These are phyloP conservation scores for Anthopleura sola DNA, from an alignment of 64 coral and sea anemone species.

Conservation along the genomic window DNA sequence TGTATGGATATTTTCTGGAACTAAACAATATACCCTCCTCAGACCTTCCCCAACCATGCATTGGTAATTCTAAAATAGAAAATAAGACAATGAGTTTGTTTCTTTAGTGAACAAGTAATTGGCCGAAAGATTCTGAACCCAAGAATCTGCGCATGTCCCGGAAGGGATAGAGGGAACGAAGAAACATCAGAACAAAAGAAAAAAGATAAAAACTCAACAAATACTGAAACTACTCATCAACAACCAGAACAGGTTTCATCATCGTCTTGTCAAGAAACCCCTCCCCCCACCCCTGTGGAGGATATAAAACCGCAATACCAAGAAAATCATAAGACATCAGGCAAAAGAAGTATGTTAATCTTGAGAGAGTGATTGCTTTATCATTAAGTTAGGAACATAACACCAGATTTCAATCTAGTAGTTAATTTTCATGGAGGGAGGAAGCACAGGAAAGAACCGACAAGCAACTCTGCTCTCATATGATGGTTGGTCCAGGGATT, in stretches of 20 bases:
- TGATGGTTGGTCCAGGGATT: too few relatives aligned
- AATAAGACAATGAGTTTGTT: too few relatives aligned
- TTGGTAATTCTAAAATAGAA: too few relatives aligned
- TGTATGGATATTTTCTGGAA: too few relatives aligned
- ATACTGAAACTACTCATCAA: background rate
- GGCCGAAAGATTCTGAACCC: conserved; percentile 68
- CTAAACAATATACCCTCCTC: too few relatives aligned
- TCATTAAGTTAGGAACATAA: too few relatives aligned
- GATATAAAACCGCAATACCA: background rate
- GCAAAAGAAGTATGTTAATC: background rate
- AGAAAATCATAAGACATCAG: background rate
- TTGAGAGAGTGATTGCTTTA: too few relatives aligned
- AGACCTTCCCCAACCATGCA: too few relatives aligned
- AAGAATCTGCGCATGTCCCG: conserved; percentile 82
- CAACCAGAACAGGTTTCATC: conserved; percentile 4
- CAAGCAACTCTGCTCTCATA: too few relatives aligned
- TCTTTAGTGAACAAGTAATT: conserved; percentile 30
- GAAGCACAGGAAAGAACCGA: too few relatives aligned
- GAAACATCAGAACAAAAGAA: conserved; percentile 56
- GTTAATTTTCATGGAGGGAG: too few relatives aligned
- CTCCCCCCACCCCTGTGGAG: conserved; percentile 22
- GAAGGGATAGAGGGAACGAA: conserved; percentile 67
- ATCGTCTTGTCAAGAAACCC: conserved; percentile 4
- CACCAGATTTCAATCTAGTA: too few relatives aligned
- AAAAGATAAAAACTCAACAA: background rate